Evolutionary conservation across 2,113 vertebrate genomes (phyloP).

Genomic region (Naja naja): DNA sequence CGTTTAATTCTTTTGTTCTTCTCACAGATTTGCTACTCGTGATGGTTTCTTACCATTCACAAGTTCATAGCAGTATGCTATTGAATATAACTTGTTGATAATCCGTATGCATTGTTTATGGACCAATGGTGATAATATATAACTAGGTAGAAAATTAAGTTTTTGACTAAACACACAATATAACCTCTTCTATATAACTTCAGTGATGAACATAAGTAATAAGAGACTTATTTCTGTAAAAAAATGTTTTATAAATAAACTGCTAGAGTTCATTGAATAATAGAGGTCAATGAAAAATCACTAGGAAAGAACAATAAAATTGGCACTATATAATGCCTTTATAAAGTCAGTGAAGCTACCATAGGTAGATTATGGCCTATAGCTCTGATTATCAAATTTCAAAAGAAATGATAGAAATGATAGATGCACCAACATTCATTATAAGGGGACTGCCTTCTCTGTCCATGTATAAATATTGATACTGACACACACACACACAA

Average conservation of each 20-base stretch:
- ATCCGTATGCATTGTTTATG: neutral
- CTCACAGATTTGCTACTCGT: neutral
- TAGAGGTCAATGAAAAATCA: neutral
- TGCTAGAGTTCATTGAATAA: neutral
- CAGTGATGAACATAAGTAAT: neutral
- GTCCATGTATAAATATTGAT: neutral
- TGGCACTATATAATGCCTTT: neutral
- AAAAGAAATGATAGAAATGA: neutral
- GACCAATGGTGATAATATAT: neutral
- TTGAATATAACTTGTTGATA: neutral
- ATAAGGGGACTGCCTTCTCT: neutral
- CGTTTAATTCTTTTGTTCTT: neutral
- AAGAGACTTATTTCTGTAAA: neutral
- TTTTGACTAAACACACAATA: neutral
- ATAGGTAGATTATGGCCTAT: neutral
- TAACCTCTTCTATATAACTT: neutral
- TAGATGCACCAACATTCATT: neutral
- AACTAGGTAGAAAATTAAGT: neutral
- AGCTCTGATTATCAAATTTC: neutral
- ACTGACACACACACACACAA: no score
- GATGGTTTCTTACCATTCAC: neutral
- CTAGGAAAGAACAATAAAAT: neutral
- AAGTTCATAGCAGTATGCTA: neutral
- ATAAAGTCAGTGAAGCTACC: neutral
- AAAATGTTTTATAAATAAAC: neutral